phyloP scores from a whole-genome alignment of 1,140 invertebrate genomes.

The Zaprionus inermis region DNA sequence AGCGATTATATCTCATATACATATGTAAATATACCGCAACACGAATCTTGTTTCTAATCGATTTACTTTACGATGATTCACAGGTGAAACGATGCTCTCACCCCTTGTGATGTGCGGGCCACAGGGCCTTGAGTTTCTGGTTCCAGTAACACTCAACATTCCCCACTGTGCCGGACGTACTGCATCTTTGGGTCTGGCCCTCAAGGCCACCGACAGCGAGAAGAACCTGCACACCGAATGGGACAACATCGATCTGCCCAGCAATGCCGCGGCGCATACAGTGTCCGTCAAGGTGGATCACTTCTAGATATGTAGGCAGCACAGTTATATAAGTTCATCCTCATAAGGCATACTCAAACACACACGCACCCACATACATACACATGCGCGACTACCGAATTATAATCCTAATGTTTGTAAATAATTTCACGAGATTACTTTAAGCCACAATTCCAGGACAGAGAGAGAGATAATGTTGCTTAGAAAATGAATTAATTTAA shows the following conservation, averaged over 20 bases:
- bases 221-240: conserved; percentile 88
- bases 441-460: conserved; percentile 61
- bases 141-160: conserved; percentile 93
- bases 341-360: conserved; percentile 25
- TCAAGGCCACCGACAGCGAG: conserved; percentile 93
- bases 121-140: conserved; percentile 93
- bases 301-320: conserved; percentile 87
- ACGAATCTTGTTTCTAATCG: conserved; percentile 19
- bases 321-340: conserved; percentile 22
- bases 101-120: conserved; percentile 98
- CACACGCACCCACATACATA: conserved; percentile 1
- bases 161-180: conserved; percentile 90
- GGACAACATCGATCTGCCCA: conserved; percentile 90
- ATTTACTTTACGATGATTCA: conserved; percentile 46
- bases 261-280: conserved; percentile 92
- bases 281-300: conserved; percentile 95
- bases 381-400: conserved; percentile 20
- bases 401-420: conserved; percentile 56
- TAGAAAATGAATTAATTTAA: conserved; percentile 66
- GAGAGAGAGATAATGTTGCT: conserved; percentile 38
- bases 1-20: not conserved
- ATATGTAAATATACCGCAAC: not conserved
- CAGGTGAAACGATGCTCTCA: conserved; percentile 96
- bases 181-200: conserved; percentile 88
- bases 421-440: conserved; percentile 55